Evolutionary conservation across 1,140 invertebrate genomes (phyloP).

Genomic region (Triops longicaudatus): DNA sequence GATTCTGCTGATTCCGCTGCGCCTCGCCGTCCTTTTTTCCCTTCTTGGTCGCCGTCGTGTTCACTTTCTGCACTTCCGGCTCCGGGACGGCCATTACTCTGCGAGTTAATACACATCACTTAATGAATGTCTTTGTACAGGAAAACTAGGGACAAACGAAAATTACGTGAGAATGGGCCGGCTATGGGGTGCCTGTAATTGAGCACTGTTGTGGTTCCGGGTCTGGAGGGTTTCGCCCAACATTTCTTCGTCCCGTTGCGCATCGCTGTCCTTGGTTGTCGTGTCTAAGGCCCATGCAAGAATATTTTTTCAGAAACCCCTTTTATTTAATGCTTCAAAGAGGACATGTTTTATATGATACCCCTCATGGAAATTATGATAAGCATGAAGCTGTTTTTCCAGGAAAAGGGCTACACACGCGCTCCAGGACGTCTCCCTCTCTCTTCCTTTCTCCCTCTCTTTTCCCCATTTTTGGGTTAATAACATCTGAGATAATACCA

Average conservation of each 20-base stretch:
- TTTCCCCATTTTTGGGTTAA: slow-evolving; percentile 15
- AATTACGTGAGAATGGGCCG: not conserved
- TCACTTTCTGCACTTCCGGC: slow-evolving; percentile 2
- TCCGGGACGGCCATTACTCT: not conserved
- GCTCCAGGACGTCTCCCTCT: not conserved
- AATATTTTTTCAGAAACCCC: not conserved
- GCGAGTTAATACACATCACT: not conserved
- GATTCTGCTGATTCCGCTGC: not conserved
- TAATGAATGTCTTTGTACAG: not conserved
- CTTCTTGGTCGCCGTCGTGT: not conserved
- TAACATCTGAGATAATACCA: not conserved
- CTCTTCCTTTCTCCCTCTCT: not conserved
- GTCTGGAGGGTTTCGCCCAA: slow-evolving; percentile 9
- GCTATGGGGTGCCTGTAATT: slow-evolving; percentile 6
- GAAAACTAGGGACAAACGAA: not conserved
- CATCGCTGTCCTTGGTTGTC: slow-evolving; percentile 10
- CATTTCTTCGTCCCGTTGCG: slow-evolving; percentile 10
- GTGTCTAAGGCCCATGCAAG: slow-evolving; percentile 14
- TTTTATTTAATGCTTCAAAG: slow-evolving; percentile 3
- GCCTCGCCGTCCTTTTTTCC: not conserved
- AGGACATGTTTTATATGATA: slow-evolving; percentile 8
- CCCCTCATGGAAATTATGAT: not conserved
- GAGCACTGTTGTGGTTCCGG: slow-evolving; percentile 13
- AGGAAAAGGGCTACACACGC: slow-evolving; percentile 7
- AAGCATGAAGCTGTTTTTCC: not conserved